These are phyloP conservation scores for Eupithecia insigniata DNA, from an alignment of 2,888 invertebrate species.

Conservation along the genomic window DNA sequence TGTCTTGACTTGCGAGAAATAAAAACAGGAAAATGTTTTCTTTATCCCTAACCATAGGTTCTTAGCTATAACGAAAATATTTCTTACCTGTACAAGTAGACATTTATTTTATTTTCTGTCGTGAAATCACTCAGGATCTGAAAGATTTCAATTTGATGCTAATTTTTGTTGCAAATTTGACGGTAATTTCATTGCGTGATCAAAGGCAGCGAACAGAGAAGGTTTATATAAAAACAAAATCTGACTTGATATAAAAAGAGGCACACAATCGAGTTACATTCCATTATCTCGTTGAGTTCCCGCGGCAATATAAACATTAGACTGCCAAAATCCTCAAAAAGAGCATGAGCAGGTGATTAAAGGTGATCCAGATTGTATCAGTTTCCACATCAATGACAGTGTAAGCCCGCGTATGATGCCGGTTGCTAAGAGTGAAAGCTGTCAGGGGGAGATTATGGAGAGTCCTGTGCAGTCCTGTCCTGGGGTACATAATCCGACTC, in stretches of 20 bases:
- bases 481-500: constrained; percentile 57
- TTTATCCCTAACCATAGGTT: constrained; percentile 31
- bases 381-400: constrained; percentile 70
- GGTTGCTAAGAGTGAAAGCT: constrained; percentile 66
- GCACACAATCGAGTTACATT: constrained; percentile 21
- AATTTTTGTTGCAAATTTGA: constrained; percentile 33
- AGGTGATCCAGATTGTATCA: constrained; percentile 60
- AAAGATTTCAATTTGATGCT: constrained; percentile 25
- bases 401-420: constrained; percentile 62
- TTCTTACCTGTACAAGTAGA: constrained; percentile 10
- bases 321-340: constrained; percentile 52
- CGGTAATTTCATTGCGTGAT: constrained; percentile 32
- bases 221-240: constrained; percentile 27
- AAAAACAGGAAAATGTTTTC: constrained; percentile 35
- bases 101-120: constrained; percentile 33
- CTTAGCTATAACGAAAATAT: constrained; percentile 13
- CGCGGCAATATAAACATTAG: constrained; percentile 45
- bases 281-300: constrained; percentile 24
- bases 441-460: constrained; percentile 62
- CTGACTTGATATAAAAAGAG: constrained; percentile 18
- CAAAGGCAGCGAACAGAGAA: constrained; percentile 26
- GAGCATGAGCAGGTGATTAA: constrained; percentile 61
- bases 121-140: constrained; percentile 27
- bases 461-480: constrained; percentile 48
- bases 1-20: constrained; percentile 39